Conservation (phyloP, 2,113 vertebrate species). For the Chloropsis cyanopogon region DNA sequence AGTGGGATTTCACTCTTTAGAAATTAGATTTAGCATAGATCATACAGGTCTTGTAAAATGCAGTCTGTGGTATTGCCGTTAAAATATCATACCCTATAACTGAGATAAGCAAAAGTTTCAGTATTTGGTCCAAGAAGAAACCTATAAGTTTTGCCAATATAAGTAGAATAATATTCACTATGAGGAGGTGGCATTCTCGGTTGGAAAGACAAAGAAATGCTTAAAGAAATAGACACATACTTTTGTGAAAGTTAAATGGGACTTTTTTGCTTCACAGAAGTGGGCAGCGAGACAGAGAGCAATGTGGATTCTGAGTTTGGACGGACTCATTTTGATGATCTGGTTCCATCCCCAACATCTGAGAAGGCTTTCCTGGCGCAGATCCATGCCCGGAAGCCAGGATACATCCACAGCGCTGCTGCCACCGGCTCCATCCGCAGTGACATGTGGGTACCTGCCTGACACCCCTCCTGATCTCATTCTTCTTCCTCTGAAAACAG, state of each 20-base stretch:
- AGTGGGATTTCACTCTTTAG: neutral
- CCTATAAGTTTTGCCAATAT: neutral
- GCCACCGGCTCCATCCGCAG: conserved; percentile 68
- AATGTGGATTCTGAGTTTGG: conserved; percentile 88
- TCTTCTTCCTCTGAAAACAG: neutral
- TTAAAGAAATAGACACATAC: neutral
- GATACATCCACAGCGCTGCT: conserved; percentile 71
- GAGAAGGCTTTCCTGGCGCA: conserved; percentile 87
- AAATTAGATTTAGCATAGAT: neutral
- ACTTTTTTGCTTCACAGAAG: conserved; percentile 74
- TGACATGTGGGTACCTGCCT: conserved; percentile 71
- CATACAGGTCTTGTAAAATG: neutral
- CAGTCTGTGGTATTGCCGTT: neutral
- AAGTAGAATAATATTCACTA: neutral
- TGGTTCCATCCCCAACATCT: conserved; percentile 82
- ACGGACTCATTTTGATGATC: conserved; percentile 82
- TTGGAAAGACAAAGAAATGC: neutral
- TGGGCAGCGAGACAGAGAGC: conserved; percentile 89
- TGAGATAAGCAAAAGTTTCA: neutral
- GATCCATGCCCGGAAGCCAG: conserved; percentile 80
- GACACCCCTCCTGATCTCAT: rapidly evolving
- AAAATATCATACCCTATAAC: neutral
- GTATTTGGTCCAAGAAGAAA: neutral
- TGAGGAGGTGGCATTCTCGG: neutral
- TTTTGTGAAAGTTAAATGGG: neutral